Percentiles rank a stretch among this genome's conserved stretches.
These are phyloP conservation scores for Aspidiotus destructor DNA, from an alignment of 2,888 invertebrate species.

Conservation along the genomic window DNA sequence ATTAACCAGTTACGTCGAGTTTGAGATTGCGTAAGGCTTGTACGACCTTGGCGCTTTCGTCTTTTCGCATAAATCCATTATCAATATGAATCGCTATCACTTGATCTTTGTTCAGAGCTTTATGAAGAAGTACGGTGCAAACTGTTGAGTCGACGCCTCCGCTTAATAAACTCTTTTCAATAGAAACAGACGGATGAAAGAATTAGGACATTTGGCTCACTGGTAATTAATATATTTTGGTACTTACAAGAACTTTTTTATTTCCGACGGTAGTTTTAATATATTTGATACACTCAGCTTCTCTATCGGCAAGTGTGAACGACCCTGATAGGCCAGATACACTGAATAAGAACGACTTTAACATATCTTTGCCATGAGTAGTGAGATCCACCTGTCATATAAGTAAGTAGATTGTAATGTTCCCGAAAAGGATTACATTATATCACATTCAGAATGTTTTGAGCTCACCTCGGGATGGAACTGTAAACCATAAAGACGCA, in stretches of 20 bases:
- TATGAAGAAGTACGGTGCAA: slow-evolving; percentile 87
- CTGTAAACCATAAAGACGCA: slow-evolving; percentile 88
- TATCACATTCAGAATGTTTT: not conserved
- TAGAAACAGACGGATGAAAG: not conserved
- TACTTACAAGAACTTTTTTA: slow-evolving; percentile 80
- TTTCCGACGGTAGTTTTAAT: slow-evolving; percentile 80
- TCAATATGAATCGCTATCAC: slow-evolving; percentile 96
- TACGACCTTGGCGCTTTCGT: slow-evolving; percentile 83
- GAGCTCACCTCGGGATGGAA: slow-evolving; percentile 85
- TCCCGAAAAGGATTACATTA: not conserved
- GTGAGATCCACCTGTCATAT: slow-evolving; percentile 77
- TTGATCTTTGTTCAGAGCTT: slow-evolving; percentile 72
- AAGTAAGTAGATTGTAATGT: not conserved
- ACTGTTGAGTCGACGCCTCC: slow-evolving; percentile 99
- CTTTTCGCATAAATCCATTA: slow-evolving; percentile 97
- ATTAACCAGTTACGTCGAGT: slow-evolving; percentile 60
- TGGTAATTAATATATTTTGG: not conserved
- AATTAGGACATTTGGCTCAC: not conserved
- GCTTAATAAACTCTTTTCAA: slow-evolving; percentile 74
- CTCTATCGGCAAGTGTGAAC: slow-evolving; percentile 79
- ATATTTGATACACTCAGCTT: slow-evolving; percentile 82
- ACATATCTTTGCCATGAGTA: slow-evolving; percentile 77
- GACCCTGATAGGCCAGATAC: slow-evolving; percentile 76
- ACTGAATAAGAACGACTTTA: slow-evolving; percentile 89
- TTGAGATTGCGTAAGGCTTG: slow-evolving; percentile 72